Evolutionary conservation across 30 jellyfish, hydroid and myxozoan genomes (phyloP).

Genomic region (Rhopilema esculentum): DNA sequence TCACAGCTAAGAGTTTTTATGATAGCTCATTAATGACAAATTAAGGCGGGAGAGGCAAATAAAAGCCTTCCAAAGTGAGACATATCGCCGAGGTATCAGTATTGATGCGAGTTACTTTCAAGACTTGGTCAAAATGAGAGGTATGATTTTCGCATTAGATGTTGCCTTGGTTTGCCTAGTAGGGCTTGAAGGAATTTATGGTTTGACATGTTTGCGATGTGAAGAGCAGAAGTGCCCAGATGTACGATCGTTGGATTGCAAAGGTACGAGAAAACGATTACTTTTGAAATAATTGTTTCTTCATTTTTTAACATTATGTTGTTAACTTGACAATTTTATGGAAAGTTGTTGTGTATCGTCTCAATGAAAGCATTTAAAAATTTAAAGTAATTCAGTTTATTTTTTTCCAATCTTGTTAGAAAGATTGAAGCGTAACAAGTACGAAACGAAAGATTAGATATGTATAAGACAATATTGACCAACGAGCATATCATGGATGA

Average conservation of each 20-base stretch:
- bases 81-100: neutral
- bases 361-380: too few species aligned
- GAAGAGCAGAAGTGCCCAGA: slow-evolving; percentile 41
- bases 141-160: neutral
- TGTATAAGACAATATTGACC: too few species aligned
- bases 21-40: neutral
- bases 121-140: neutral
- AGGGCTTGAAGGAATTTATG: neutral
- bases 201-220: slow-evolving; percentile 33
- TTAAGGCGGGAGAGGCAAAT: neutral
- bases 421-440: too few species aligned
- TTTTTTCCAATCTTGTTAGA: too few species aligned
- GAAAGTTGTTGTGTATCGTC: too few species aligned
- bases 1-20: neutral
- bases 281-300: too few species aligned
- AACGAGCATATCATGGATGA: too few species aligned
- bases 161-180: neutral
- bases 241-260: slow-evolving; percentile 21
- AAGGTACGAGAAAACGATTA: slow-evolving; percentile 6
- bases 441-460: too few species aligned
- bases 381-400: too few species aligned
- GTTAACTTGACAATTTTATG: too few species aligned
- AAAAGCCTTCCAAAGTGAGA: neutral
- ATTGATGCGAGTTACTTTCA: neutral
- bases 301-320: too few species aligned